A percentile compares a stretch with the other conserved stretches of the same genome.
Conservation (phyloP, 2,888 invertebrate species). For the Drosophila mayaguana region DNA sequence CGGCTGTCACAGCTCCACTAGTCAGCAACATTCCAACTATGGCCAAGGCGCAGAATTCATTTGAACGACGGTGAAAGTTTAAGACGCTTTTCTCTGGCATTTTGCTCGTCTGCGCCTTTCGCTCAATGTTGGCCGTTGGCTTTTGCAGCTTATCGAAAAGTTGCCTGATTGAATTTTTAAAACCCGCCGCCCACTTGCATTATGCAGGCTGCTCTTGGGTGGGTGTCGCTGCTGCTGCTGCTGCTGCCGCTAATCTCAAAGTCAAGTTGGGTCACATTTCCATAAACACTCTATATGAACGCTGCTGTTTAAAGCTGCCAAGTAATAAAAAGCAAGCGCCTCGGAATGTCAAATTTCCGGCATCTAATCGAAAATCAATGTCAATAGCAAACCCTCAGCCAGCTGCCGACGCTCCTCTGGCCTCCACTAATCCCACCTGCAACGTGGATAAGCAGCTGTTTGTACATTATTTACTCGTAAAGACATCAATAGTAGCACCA, state of each 20-base stretch:
- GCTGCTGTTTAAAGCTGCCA: constrained; percentile 42
- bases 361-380: constrained; percentile 79
- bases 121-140: constrained; percentile 49
- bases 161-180: constrained; percentile 56
- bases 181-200: constrained; percentile 43
- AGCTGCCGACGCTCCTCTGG: not conserved
- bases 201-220: constrained; percentile 24
- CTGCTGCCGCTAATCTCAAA: constrained; percentile 49
- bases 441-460: constrained; percentile 77
- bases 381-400: constrained; percentile 40
- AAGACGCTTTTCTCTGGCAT: constrained; percentile 61
- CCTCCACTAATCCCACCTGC: constrained; percentile 12
- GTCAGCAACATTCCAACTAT: constrained; percentile 35
- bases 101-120: constrained; percentile 16
- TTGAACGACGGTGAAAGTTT: constrained; percentile 66
- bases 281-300: constrained; percentile 63
- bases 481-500: constrained; percentile 72
- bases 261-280: constrained; percentile 66
- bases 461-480: constrained; percentile 81
- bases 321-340: constrained; percentile 45
- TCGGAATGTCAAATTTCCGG: constrained; percentile 61
- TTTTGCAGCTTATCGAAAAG: constrained; percentile 77
- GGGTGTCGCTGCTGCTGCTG: not conserved
- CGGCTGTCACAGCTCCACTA: constrained; percentile 41
- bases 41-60: constrained; percentile 56